Evolutionary conservation across 2,797 vertebrate species (phyloP), one percentile per base, ranked within the genome.

Genomic region (Sebastes wilsoni): DNA sequence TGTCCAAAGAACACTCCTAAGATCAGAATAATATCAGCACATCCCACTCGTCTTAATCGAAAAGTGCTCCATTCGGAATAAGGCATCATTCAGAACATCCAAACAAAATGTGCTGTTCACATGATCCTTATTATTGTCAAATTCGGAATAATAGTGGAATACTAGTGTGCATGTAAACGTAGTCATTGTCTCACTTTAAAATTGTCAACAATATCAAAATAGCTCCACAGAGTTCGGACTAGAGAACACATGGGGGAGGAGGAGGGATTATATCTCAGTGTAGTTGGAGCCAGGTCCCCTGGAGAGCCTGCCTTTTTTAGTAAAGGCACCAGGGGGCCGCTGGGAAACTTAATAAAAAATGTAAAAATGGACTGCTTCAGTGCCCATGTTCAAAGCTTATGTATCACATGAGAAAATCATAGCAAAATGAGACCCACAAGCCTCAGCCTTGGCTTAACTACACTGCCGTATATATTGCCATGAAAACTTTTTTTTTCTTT

Each of bases 291-390:
- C 71, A 36, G 32, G 67, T 86, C 88, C 90, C 86, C 86, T 85
- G 79, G 88, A 90, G 91, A 91, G 81, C 72, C 62, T 23, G 84
- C 88, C 86, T 87, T 90, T 91, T 94, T 94, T 93, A 90, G 92
- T 70, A 38, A 84, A 88, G 80, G 80, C 82, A 90, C 81, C 87
- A 89, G 52, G 81, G 87, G 87, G 79, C 84, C 13, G 78, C 88
- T 92, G 87, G 84, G 84, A 91, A 93, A 90, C 82, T 77, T 89
- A 87, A 92, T 90, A 87, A 85, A 87, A 89, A 82, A 85, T 76
- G 58, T 86, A 84, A 88, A 91, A 90, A 81, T 72, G 77, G 80
- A 60, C 76, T 70, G 34, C 66, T 80, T 75, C 77, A 72, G 72
- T 83, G 72, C 72, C 82, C 81, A 66, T 58, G 60, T 85, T 87